Evolutionary conservation across 2,888 invertebrate genomes (phyloP).

Genomic region (Hedya salicella): DNA sequence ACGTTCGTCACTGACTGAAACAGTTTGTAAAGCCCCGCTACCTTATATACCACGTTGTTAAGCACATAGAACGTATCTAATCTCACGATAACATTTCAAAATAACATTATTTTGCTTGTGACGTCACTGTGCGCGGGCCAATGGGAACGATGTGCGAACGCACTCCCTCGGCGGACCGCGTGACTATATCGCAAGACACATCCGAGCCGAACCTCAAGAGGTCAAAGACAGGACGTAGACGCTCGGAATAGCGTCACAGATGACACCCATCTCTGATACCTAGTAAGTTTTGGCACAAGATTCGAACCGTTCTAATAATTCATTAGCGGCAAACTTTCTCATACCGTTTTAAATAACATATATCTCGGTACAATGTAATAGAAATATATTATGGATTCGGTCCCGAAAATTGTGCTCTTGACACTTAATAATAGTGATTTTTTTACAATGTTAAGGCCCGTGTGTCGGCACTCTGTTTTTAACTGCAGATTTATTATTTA

Average conservation of each 20-base stretch:
- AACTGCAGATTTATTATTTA: too few species aligned
- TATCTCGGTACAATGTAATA: background rate
- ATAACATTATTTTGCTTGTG: slow-evolving; percentile 64
- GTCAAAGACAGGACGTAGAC: slow-evolving; percentile 62
- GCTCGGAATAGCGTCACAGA: slow-evolving; percentile 52
- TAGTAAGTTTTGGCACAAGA: slow-evolving; percentile 43
- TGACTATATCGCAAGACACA: slow-evolving; percentile 53
- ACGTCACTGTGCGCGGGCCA: slow-evolving; percentile 69
- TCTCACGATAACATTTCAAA: slow-evolving; percentile 69
- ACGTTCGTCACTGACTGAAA: slow-evolving; percentile 52
- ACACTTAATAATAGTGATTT: too few species aligned
- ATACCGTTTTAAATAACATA: slow-evolving; percentile 20
- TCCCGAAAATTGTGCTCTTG: too few species aligned
- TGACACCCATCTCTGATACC: slow-evolving; percentile 18
- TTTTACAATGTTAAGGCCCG: too few species aligned
- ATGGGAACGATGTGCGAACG: slow-evolving; percentile 58
- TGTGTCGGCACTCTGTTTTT: too few species aligned
- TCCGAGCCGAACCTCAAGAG: slow-evolving; percentile 53
- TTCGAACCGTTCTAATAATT: slow-evolving; percentile 40
- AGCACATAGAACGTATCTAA: slow-evolving; percentile 61
- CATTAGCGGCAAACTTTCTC: slow-evolving; percentile 27
- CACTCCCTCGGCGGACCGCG: slow-evolving; percentile 72
- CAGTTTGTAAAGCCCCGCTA: slow-evolving; percentile 46
- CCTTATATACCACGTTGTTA: slow-evolving; percentile 64
- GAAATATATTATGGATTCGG: too few species aligned